A percentile compares a stretch with the other conserved stretches of the same genome.
These are phyloP conservation scores for Drosophila funebris DNA, from an alignment of 1,140 invertebrate genomes.

Conservation along the genomic window DNA sequence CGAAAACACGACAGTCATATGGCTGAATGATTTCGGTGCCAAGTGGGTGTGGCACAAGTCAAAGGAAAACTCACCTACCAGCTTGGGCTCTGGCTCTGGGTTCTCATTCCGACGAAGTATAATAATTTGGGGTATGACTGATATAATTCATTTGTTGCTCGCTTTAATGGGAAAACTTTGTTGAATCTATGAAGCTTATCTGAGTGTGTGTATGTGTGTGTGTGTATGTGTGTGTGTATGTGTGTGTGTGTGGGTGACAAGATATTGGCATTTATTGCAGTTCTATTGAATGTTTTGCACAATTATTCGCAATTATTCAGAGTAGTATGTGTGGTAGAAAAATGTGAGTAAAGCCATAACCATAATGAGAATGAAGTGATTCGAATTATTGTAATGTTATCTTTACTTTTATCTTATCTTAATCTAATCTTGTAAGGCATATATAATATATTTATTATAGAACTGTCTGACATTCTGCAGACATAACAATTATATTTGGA, in stretches of 20 bases:
- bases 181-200: neutral
- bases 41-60: neutral
- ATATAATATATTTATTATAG: too few species aligned
- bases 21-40: slow-evolving; percentile 26
- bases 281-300: slow-evolving; percentile 33
- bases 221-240: neutral
- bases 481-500: too few species aligned
- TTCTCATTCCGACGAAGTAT: neutral
- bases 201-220: neutral
- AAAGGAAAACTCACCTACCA: too few species aligned
- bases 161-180: slow-evolving; percentile 73
- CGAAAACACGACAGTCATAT: slow-evolving; percentile 22
- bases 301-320: slow-evolving; percentile 9
- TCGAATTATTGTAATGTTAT: too few species aligned
- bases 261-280: slow-evolving; percentile 27
- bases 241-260: slow-evolving; percentile 4
- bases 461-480: too few species aligned
- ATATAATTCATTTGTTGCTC: slow-evolving; percentile 56
- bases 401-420: too few species aligned
- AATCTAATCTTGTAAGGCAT: too few species aligned
- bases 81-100: neutral
- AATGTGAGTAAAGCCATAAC: too few species aligned
- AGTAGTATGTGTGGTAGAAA: too few species aligned
- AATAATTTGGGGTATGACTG: slow-evolving; percentile 14
- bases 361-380: too few species aligned